A percentile compares a stretch with the other conserved stretches of the same genome.
phyloP scores from a whole-genome alignment of 2,113 vertebrate species.

The Sakesphorus luctuosus region DNA sequence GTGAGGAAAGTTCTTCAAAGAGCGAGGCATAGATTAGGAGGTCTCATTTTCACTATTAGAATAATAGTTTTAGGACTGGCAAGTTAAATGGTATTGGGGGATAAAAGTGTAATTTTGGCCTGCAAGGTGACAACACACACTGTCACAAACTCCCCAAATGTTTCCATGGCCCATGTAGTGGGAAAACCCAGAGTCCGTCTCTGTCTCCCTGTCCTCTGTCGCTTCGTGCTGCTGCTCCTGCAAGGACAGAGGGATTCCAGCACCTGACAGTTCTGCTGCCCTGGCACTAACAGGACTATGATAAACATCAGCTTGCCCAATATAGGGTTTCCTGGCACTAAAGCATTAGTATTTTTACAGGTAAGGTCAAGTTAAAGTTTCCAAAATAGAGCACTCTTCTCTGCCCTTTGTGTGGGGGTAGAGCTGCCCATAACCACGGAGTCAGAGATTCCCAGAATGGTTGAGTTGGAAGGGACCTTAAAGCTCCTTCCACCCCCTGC shows the following conservation, averaged over 20 bases:
- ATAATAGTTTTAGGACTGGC: neutral
- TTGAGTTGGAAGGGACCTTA: neutral
- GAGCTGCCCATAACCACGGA: neutral
- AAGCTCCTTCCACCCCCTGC: neutral
- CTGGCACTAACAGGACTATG: neutral
- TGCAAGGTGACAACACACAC: neutral
- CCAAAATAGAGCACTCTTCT: neutral
- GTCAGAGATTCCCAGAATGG: neutral
- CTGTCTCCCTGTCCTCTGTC: neutral
- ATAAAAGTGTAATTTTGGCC: neutral
- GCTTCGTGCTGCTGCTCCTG: neutral
- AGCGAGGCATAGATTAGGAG: neutral
- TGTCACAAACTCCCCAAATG: neutral
- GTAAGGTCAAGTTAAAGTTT: neutral
- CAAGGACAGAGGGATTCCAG: neutral
- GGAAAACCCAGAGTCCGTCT: neutral
- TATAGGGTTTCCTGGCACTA: neutral
- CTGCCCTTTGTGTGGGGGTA: neutral
- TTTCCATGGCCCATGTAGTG: neutral
- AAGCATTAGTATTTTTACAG: neutral
- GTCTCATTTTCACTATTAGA: neutral
- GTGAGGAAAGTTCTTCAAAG: neutral
- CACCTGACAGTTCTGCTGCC: neutral
- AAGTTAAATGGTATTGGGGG: neutral
- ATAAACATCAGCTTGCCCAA: neutral